A percentile compares a stretch with the other conserved stretches of the same genome.
phyloP scores from a whole-genome alignment of 2,113 vertebrate species.

The Gobius niger region DNA sequence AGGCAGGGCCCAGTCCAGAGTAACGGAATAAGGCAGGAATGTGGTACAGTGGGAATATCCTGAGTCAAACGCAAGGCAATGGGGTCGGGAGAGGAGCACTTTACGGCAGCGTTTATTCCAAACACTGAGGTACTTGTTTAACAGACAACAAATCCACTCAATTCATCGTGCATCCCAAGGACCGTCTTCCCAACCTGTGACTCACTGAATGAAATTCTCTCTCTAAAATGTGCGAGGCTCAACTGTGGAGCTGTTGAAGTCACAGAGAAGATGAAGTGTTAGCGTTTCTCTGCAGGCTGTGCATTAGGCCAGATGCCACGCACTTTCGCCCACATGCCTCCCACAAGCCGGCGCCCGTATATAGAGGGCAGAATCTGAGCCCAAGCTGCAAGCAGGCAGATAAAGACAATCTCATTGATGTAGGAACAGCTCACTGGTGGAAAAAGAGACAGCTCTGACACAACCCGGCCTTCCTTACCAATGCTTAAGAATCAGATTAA shows the following conservation, averaged over 20 bases:
- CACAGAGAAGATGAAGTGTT: constrained; percentile 77
- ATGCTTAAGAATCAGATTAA: constrained; percentile 75
- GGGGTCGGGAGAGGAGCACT: constrained; percentile 54
- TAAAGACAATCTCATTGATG: constrained; percentile 83
- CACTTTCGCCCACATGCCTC: constrained; percentile 83
- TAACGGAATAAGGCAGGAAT: constrained; percentile 71
- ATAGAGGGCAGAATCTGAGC: constrained; percentile 78
- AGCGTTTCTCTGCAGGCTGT: constrained; percentile 79
- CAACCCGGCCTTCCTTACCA: constrained; percentile 62
- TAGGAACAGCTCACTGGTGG: constrained; percentile 69
- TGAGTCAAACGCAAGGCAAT: constrained; percentile 62
- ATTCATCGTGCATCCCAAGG: constrained; percentile 69
- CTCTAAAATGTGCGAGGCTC: constrained; percentile 74
- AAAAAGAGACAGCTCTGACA: constrained; percentile 75
- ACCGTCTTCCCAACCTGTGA: constrained; percentile 73
- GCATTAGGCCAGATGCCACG: constrained; percentile 80
- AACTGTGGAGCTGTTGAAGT: constrained; percentile 73
- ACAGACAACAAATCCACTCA: constrained; percentile 45
- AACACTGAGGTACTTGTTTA: constrained; percentile 21
- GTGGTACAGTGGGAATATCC: constrained; percentile 71
- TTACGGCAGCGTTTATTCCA: constrained; percentile 39
- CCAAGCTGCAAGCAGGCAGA: constrained; percentile 82
- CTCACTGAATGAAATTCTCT: constrained; percentile 75
- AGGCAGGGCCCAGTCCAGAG: constrained; percentile 61
- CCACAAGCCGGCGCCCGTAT: constrained; percentile 77